These are phyloP conservation scores for Ondatra zibethicus DNA, from an alignment of 2,113 vertebrate species.

Conservation along the genomic window DNA sequence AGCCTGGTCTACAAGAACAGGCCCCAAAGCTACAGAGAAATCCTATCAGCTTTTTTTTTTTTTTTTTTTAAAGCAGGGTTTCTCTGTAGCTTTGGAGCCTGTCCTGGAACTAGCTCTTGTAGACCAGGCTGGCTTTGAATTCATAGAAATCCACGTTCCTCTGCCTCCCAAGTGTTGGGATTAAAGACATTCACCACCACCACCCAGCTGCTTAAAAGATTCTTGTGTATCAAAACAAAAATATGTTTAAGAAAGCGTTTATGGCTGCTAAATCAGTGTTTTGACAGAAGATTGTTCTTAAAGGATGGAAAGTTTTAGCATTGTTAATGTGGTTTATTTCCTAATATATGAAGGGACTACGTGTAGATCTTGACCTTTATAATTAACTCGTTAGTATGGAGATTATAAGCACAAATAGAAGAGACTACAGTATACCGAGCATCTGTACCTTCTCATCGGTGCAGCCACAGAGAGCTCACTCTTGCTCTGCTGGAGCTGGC, in stretches of 20 bases:
- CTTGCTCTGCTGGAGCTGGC: background rate
- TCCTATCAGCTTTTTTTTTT: background rate
- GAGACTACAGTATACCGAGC: background rate
- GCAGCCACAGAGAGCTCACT: background rate
- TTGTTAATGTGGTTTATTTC: background rate
- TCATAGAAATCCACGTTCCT: too few relatives aligned
- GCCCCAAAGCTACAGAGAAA: too few relatives aligned
- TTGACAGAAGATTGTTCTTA: background rate
- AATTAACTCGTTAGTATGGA: background rate
- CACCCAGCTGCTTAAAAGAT: background rate
- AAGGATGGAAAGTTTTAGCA: background rate
- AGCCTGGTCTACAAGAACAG: too few relatives aligned
- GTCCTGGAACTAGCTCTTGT: too few relatives aligned
- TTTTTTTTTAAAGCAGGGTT: background rate
- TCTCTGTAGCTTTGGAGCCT: too few relatives aligned
- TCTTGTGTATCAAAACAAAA: slow-evolving; percentile 10
- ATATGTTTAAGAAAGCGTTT: background rate
- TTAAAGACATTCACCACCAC: too few relatives aligned
- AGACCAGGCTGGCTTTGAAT: too few relatives aligned
- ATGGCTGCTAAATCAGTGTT: background rate
- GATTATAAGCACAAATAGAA: background rate
- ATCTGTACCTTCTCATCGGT: background rate
- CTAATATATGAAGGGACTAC: background rate
- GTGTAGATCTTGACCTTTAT: background rate
- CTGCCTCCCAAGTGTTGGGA: too few relatives aligned